phyloP scores from a whole-genome alignment of 2,888 invertebrate species.

The Tachina lurida region DNA sequence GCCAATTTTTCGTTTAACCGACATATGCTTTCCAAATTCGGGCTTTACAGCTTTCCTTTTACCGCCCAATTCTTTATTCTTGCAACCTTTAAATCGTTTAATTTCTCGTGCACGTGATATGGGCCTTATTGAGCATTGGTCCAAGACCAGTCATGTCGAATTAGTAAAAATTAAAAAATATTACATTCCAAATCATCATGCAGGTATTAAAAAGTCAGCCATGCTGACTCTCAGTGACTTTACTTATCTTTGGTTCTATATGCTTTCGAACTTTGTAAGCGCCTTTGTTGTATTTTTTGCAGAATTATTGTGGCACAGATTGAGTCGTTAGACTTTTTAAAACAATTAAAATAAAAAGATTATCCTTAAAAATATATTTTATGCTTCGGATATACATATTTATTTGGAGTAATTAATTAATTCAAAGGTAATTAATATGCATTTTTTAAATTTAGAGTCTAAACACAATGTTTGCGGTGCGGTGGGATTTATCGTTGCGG shows the following conservation, averaged over 20 bases:
- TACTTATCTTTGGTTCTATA: not conserved
- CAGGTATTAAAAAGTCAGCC: not conserved
- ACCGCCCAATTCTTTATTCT: conserved; percentile 43
- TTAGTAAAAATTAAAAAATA: conserved; percentile 40
- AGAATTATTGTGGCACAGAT: conserved; percentile 43
- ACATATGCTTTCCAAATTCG: conserved; percentile 25
- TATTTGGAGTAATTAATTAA: no score
- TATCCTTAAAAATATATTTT: no score
- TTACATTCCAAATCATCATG: conserved; percentile 1
- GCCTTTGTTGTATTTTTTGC: not conserved
- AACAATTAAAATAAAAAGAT: not conserved
- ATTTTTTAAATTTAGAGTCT: no score
- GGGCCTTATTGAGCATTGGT: conserved; percentile 51
- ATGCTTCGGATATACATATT: no score
- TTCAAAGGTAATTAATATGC: no score
- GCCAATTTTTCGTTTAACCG: conserved; percentile 47
- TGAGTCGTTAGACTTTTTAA: not conserved
- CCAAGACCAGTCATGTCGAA: conserved; percentile 35
- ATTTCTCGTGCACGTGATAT: conserved; percentile 46
- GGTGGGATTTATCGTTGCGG: no score
- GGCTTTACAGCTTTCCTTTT: conserved; percentile 13
- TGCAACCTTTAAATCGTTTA: conserved; percentile 42
- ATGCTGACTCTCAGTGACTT: conserved; percentile 30
- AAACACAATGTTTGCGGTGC: no score
- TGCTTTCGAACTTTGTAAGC: not conserved